A percentile compares a stretch with the other conserved stretches of the same genome.
phyloP scores from a whole-genome alignment of 1,140 invertebrate species.

The Heliconius congener region DNA sequence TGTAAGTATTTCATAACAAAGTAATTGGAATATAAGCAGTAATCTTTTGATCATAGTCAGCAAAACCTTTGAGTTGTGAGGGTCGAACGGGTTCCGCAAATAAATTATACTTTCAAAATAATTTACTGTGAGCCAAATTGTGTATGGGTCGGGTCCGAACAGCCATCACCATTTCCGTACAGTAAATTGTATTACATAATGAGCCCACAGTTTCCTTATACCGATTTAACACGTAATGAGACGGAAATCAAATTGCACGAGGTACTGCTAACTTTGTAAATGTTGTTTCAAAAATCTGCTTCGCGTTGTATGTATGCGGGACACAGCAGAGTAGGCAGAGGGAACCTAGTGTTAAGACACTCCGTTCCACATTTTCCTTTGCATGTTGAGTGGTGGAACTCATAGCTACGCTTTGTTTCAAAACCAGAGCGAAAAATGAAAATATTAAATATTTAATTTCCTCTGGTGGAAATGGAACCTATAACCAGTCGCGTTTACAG shows the following conservation, averaged over 20 bases:
- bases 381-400: too few species aligned
- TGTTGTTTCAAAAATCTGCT: too few species aligned
- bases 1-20: conserved; percentile 16
- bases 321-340: background rate
- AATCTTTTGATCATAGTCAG: conserved; percentile 50
- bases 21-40: conserved; percentile 31
- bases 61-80: conserved; percentile 67
- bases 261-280: background rate
- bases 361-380: too few species aligned
- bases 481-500: too few species aligned
- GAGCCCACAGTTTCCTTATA: conserved; percentile 34
- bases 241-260: conserved; percentile 29
- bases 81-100: conserved; percentile 68
- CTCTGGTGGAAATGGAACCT: too few species aligned
- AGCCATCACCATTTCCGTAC: conserved; percentile 39
- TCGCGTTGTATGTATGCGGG: background rate
- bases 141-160: conserved; percentile 41
- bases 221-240: conserved; percentile 33
- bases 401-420: too few species aligned
- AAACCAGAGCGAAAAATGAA: too few species aligned
- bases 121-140: conserved; percentile 45
- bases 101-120: conserved; percentile 71
- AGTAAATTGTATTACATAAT: conserved; percentile 46
- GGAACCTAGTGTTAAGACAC: too few species aligned
- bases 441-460: too few species aligned